Conservation (phyloP, 2,113 vertebrate species). For the Bucco capensis region DNA sequence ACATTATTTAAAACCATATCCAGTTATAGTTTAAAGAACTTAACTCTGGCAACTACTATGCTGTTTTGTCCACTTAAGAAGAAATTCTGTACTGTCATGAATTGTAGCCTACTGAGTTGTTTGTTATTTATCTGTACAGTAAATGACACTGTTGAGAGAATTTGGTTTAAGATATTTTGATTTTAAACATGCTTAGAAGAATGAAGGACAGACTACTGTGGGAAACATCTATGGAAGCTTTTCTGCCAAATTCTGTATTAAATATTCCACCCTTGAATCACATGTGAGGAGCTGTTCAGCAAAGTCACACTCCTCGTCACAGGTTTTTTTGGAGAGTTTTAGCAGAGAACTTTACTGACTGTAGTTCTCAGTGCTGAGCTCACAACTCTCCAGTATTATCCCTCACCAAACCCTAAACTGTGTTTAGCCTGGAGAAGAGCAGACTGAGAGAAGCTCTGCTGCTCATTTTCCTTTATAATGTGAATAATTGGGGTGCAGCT, state of each 20-base stretch:
- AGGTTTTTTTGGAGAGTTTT: background rate
- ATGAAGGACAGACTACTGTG: background rate
- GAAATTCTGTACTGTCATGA: background rate
- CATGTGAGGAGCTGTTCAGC: background rate
- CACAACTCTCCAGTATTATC: background rate
- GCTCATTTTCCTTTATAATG: background rate
- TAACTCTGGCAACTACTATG: background rate
- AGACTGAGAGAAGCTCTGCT: background rate
- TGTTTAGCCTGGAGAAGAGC: background rate
- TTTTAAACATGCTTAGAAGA: background rate
- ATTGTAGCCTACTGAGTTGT: background rate
- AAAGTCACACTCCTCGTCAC: too few species aligned
- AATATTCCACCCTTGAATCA: background rate
- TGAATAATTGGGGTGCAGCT: background rate
- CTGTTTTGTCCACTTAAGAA: background rate
- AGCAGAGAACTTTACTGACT: background rate
- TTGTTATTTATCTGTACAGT: constrained; percentile 51
- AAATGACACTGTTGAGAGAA: background rate
- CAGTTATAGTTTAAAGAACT: background rate
- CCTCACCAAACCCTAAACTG: background rate
- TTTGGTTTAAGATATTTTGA: background rate
- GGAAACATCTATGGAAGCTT: background rate
- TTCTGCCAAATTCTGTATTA: background rate
- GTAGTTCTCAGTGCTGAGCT: background rate
- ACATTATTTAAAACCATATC: background rate